Evolutionary conservation across 2,888 invertebrate genomes (phyloP).

Genomic region (Lomographa bimaculata): DNA sequence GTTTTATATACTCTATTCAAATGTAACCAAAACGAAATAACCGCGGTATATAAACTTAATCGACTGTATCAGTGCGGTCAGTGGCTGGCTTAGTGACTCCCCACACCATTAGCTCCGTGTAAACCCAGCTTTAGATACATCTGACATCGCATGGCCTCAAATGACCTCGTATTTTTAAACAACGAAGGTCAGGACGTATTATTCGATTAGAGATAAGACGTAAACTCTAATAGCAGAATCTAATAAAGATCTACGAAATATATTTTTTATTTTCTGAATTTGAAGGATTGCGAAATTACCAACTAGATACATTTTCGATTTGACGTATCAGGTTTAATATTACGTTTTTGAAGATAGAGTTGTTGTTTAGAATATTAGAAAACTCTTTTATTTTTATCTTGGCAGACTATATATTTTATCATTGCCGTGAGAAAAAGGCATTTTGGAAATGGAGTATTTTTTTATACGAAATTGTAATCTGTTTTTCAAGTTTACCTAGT

Average conservation of each 20-base stretch:
- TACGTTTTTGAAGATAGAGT: too few species aligned
- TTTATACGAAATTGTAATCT: too few species aligned
- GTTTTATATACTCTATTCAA: too few species aligned
- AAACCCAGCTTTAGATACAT: constrained; percentile 12
- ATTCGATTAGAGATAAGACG: constrained; percentile 25
- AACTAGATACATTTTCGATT: too few species aligned
- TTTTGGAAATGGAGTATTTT: too few species aligned
- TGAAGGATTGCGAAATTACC: constrained; percentile 14
- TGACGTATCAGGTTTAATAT: too few species aligned
- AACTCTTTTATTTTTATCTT: too few species aligned
- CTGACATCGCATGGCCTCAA: constrained; percentile 6
- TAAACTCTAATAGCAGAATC: constrained; percentile 18
- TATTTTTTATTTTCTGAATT: constrained; percentile 9
- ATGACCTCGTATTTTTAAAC: constrained; percentile 10
- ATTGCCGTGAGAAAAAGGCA: too few species aligned
- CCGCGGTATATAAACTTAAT: constrained; percentile 13
- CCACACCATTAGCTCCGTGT: constrained; percentile 13
- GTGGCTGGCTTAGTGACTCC: constrained; percentile 9
- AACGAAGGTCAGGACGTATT: constrained; percentile 17
- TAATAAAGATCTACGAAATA: constrained; percentile 21
- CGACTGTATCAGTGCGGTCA: constrained; percentile 13
- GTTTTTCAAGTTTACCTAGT: too few species aligned
- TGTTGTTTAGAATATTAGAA: too few species aligned
- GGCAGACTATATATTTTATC: too few species aligned
- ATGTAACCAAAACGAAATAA: constrained; percentile 8